Evolutionary conservation across 2,888 invertebrate genomes (phyloP), one percentile per base, ranked within the genome.

Genomic region (Diachrysia chrysitis): DNA sequence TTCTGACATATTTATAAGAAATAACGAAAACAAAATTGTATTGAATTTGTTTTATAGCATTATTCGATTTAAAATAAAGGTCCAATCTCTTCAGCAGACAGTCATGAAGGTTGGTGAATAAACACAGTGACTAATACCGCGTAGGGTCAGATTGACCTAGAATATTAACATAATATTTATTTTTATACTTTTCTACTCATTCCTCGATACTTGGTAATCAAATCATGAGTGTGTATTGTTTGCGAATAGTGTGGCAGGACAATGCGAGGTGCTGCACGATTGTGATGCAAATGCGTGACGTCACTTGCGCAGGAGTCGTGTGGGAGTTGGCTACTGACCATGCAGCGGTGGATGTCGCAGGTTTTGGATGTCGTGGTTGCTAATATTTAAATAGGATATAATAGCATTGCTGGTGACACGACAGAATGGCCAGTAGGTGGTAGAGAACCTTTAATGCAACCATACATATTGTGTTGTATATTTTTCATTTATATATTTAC

Each of bases 201-300:
- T 46, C 17, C 25, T 25, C 19, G 59, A 23, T 68, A 69, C 66
- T 79, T 79, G 61, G 29, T 16, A 79, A 72, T 64, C 82, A 59
- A 35, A 51, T 70, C 80, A 69, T 68, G 69, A 29, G 9, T 25
- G 23, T 29, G 58, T 65, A 79, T 82, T 81, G 82, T 75, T 73
- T 65, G 55, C 51, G 14, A 67, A 69, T 58, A 70, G 66, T 59
- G 53, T 17, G 21, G 56, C 48, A 54, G 62, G 48, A 82, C 82
- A 72, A 80, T 83, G 70, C 71, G 48, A 70, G 80, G 61, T 58
- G 66, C 55, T 37, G 58, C 73, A 71, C 77, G 63, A 85, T 84
- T 82, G 79, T 83, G 79, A 85, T 85, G 85, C 76, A 75, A 85
- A 85, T 84, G 54, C 23, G 73, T 84, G 83, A 82, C 84, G 83